Conservation (phyloP, 35 echinoderm and acorn worm genomes). For the Strongylocentrotus purpuratus region DNA sequence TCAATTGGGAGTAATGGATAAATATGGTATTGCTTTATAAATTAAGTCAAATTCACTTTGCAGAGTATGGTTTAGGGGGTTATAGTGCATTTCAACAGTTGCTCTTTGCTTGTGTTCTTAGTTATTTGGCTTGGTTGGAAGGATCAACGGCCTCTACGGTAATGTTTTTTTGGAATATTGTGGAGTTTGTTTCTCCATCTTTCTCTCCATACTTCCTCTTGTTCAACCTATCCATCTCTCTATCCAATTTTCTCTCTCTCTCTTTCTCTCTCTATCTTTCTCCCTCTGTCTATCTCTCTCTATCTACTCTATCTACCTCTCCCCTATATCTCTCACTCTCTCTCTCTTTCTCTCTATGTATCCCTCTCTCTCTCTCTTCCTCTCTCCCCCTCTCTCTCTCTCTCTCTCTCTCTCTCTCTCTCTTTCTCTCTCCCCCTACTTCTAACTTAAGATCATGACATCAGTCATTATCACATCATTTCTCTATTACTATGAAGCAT, state of each 20-base stretch:
- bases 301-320: not conserved
- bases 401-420: no score
- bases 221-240: no score
- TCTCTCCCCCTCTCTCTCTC: no score
- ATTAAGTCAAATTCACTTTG: conserved; percentile 20
- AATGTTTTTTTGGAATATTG: not conserved
- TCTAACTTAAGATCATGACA: no score
- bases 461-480: no score
- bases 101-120: not conserved
- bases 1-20: not conserved
- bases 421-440: no score
- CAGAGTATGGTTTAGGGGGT: not conserved
- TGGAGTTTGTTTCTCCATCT: not conserved
- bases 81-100: not conserved
- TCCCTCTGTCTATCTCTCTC: not conserved
- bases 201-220: no score
- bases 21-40: not conserved
- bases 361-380: not conserved
- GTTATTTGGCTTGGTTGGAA: not conserved
- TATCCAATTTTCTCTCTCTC: not conserved
- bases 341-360: not conserved
- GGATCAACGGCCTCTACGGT: not conserved
- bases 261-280: not conserved
- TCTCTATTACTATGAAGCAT: no score
- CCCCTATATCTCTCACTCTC: no score